phyloP scores from a whole-genome alignment of 2,888 invertebrate species.

The Drosophila maculinotata region DNA sequence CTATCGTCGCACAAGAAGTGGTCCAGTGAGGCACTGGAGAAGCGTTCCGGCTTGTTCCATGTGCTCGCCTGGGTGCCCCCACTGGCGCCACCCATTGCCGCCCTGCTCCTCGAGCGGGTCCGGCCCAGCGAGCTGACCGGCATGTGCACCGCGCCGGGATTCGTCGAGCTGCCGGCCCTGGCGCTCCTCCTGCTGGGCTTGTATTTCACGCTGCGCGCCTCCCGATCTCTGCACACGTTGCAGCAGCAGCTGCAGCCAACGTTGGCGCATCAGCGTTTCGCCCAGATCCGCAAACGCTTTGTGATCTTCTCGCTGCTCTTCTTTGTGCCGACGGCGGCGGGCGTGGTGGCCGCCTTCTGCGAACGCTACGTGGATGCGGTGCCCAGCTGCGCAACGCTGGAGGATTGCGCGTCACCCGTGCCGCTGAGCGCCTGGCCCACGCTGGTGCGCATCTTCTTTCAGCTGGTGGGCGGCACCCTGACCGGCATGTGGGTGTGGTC shows the following conservation, averaged over 20 bases:
- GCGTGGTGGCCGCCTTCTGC: slow-evolving; percentile 80
- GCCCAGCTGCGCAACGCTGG: slow-evolving; percentile 78
- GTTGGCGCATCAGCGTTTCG: slow-evolving; percentile 83
- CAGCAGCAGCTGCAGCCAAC: slow-evolving; percentile 83
- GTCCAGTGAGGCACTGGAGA: slow-evolving; percentile 96
- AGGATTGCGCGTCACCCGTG: slow-evolving; percentile 78
- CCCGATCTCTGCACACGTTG: slow-evolving; percentile 80
- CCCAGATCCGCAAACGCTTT: slow-evolving; percentile 84
- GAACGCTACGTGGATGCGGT: slow-evolving; percentile 80
- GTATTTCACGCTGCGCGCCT: slow-evolving; percentile 84
- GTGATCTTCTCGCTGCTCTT: slow-evolving; percentile 83
- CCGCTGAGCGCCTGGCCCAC: slow-evolving; percentile 79
- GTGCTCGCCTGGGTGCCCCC: slow-evolving; percentile 95
- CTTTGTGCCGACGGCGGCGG: slow-evolving; percentile 82
- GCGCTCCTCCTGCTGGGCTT: slow-evolving; percentile 80
- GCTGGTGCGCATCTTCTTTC: slow-evolving; percentile 81
- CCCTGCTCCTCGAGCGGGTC: slow-evolving; percentile 91
- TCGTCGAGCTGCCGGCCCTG: slow-evolving; percentile 83
- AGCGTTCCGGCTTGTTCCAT: slow-evolving; percentile 94
- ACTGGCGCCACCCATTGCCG: slow-evolving; percentile 93
- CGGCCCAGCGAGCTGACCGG: slow-evolving; percentile 93
- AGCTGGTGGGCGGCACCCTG: slow-evolving; percentile 83
- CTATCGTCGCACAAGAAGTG: slow-evolving; percentile 96
- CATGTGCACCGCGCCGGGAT: slow-evolving; percentile 89
- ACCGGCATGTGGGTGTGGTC: slow-evolving; percentile 85